Evolutionary conservation across 2,797 vertebrate species (phyloP), one percentile per base, ranked within the genome.

Genomic region (Pangasius mekongensis): DNA sequence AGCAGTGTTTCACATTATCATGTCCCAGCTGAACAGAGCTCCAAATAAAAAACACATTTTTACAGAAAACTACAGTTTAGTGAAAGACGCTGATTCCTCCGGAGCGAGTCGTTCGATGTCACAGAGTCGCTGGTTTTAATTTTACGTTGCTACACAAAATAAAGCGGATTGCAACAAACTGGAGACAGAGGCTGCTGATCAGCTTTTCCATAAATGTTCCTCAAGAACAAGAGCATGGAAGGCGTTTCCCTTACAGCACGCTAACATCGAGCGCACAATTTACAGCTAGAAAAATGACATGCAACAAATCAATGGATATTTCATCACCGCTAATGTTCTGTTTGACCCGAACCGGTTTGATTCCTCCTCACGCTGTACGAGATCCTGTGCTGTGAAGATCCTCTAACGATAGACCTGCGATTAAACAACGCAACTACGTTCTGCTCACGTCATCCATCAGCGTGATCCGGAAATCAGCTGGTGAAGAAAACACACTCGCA

Each of bases 1-100:
- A 90, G 89, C 85, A 87, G 71, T 90, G 90, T 89, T 91, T 89
- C 85, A 87, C 78, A 90, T 91, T 90, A 91, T 83, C 89, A 91
- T 88, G 81, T 91, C 90, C 90, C 89, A 91, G 87, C 83, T 83
- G 92, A 93, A 90, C 87, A 92, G 81, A 89, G 77, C 83, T 86
- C 88, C 87, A 90, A 84, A 95, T 92, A 93, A 89, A 89, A 94
- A 94, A 91, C 94, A 95, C 89, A 94, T 94, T 93, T 93, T 82
- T 94, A 90, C 90, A 47, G 82, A 84, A 67, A 49, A 10, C n/a
- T 84, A 30, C 78, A 62, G 60, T 78, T 43, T 58, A 36, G 64
- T 39, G 83, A 6, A 84, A 8, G 2, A 85, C 22, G 13, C 52
- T 5, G 77, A 22, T 36, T 33, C 39, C 18, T 83, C 77, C 9